Evolutionary conservation across 2,797 vertebrate genomes (phyloP), one percentile per base, ranked within the genome.

Genomic region (Helarctos malayanus): DNA sequence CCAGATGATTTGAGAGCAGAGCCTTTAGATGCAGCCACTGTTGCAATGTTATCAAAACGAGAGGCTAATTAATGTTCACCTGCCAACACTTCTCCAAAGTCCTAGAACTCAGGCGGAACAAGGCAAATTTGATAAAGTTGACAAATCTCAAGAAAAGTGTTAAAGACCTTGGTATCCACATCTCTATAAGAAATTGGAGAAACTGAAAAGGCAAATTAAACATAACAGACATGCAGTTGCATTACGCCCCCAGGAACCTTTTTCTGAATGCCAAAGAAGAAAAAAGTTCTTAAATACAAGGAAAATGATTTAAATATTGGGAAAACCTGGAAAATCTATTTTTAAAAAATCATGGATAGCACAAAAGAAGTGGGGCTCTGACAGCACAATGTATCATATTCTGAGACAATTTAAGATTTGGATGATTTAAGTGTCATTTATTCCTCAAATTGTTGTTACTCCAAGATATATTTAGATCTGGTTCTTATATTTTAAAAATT

Each of bases 401-500:
- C 21, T 11, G 8, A 57, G 18, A n/a, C 2, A 59, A 29, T 57
- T 85, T 41, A 83, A 87, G 56, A 79, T 86, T 86, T 68, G 2
- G 18, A 65, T 88, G 56, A 84, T 45, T 54, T 57, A 80, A 79
- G 16, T 29, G 79, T 69, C 32, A 35, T 10, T 73, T 79, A 89
- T n/a, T 54, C 57, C 61, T 84, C 76, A 16, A 92, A 65, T 41
- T 75, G 16, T 45, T 82, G 23, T 80, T 84, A 80, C 5, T 56
- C 21, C 3, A 49, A 79, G 32, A 57, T 65, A 94, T n/a, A 41
- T 25, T 82, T 81, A 65, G 21, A 57, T 9, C 3, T 76, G 61
- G 5, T 69, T 91, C n/a, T 54, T 52, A 63, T 21, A 82, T 71
- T 81, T 96, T 96, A 88, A 92, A 88, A 82, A 35, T 76, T 18